Evolutionary conservation across 2,113 vertebrate genomes (phyloP), one percentile per base, ranked within the genome.

Genomic region (Leuciscus idus): DNA sequence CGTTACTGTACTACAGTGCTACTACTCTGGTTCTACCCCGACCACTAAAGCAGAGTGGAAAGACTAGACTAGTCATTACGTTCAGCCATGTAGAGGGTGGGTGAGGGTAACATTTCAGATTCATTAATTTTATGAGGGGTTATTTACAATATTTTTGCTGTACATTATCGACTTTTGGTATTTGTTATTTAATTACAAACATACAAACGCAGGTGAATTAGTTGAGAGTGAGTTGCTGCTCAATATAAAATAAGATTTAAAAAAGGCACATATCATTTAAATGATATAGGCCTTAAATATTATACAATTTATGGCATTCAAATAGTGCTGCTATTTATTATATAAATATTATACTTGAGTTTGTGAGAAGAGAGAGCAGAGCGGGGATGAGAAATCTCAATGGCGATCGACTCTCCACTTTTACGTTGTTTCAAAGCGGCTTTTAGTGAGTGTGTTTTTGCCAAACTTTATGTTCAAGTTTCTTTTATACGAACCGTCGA

Each of bases 61-160:
- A 21, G 0, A 64, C 80, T 82, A 70, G 30, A 55, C 50, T 15
- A 59, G 76, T 79, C 52, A 59, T n/a, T 39, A 39, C 0, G 19
- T 13, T 36, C 76, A n/a, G 11, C 50, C 2, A 1, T 30, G 28
- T 3, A 23, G 50, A 55, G 28, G 28, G 30, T 36, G 77, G 77
- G 77, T 26, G 77, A 79, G 33, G 77, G 55, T 80, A 10, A 80
- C 19, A n/a, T 43, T 61, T 59, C 55, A 13, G 33, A 62, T 43
- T 39, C 57, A 46, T 81, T 64, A 46, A 13, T 81, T 46, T 62
- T 21, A 62, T 28, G 2, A 81, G 11, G 36, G 78, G 7, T 62
- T 75, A 12, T 2, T 62, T 75, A 12, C 11, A 46, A 26, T 26
- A 59, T 26, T 26, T 21, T 80, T 23, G 0, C 6, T 61, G 23